phyloP scores from a whole-genome alignment of 2,113 vertebrate genomes.

The Psammodynastes pulverulentus region DNA sequence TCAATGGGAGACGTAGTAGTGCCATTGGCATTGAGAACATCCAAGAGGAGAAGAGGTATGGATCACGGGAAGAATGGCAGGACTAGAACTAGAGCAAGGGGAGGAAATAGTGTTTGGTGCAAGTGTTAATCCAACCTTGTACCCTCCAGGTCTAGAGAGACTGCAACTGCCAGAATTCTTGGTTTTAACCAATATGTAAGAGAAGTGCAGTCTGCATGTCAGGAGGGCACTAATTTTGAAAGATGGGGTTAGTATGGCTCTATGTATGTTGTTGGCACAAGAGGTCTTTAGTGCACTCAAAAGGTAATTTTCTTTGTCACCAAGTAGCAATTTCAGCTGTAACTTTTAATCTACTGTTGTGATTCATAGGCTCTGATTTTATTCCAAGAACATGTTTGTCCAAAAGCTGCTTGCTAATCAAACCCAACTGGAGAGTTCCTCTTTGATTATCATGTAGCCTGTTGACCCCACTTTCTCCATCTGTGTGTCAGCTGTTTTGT shows the following conservation, averaged over 20 bases:
- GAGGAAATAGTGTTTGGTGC: background rate
- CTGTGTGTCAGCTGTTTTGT: background rate
- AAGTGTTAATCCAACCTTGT: background rate
- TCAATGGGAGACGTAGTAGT: conserved; percentile 84
- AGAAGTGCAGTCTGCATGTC: background rate
- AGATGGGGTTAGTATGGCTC: background rate
- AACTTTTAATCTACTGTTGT: background rate
- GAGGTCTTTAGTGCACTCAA: background rate
- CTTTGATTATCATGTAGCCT: background rate
- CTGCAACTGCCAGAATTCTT: background rate
- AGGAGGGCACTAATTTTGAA: background rate
- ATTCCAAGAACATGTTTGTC: background rate
- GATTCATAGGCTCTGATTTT: background rate
- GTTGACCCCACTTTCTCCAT: background rate
- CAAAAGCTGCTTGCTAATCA: background rate
- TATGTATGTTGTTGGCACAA: background rate
- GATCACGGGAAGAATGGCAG: background rate
- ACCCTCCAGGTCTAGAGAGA: background rate
- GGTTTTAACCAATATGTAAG: background rate
- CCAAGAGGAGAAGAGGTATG: conserved; percentile 89
- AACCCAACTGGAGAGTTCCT: background rate
- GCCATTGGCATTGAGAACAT: conserved; percentile 92
- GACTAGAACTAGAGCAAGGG: background rate
- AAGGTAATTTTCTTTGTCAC: background rate
- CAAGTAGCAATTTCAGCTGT: background rate